Evolutionary conservation across 2,113 vertebrate species (phyloP).

Genomic region (Etheostoma spectabile): DNA sequence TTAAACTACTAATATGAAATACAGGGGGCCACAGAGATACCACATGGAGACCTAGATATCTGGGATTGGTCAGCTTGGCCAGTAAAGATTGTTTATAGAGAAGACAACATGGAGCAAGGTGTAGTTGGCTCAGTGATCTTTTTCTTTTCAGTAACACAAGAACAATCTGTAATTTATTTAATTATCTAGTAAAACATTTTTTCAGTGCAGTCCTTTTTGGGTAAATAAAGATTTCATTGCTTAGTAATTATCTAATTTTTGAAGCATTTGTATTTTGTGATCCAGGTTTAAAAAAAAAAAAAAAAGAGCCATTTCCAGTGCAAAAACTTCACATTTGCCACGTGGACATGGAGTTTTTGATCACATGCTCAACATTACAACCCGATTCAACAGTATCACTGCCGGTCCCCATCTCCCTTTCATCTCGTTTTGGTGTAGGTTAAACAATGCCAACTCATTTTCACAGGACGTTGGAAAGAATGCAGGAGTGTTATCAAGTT

Average conservation of each 20-base stretch:
- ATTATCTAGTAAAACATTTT: neutral
- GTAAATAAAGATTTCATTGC: neutral
- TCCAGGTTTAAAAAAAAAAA: too few relatives aligned
- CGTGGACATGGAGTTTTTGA: neutral
- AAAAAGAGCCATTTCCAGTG: too few relatives aligned
- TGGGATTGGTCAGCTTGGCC: neutral
- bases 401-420: neutral
- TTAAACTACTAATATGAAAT: neutral
- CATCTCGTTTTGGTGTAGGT: neutral
- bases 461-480: conserved; percentile 88
- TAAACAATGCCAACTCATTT: conserved; percentile 22
- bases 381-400: neutral
- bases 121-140: neutral
- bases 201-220: neutral
- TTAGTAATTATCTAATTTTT: neutral
- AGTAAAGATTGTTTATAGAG: neutral
- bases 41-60: neutral
- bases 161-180: neutral
- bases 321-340: neutral
- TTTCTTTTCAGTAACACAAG: neutral
- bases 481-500: conserved; percentile 92
- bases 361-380: neutral
- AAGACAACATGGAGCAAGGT: neutral
- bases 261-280: neutral
- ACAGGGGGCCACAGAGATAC: neutral